phyloP scores from a whole-genome alignment of 2,113 vertebrate species.

The Pelusios castaneus region DNA sequence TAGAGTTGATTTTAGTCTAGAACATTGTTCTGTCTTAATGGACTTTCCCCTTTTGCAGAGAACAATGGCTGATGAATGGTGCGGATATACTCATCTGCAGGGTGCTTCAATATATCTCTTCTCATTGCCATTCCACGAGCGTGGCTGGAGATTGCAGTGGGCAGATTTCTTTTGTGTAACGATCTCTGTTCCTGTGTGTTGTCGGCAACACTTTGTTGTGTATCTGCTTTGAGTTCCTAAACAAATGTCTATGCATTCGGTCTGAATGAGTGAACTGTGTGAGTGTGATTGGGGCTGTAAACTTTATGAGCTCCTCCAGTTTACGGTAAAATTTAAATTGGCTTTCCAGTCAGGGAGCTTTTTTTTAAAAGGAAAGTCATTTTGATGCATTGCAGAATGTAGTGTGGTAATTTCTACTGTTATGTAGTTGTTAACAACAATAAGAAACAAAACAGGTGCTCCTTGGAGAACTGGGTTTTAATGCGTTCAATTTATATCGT shows the following conservation, averaged over 20 bases:
- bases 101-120: neutral
- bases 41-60: neutral
- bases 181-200: neutral
- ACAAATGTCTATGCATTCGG: rapidly evolving
- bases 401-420: constrained; percentile 52
- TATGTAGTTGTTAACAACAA: constrained; percentile 39
- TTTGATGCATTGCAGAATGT: constrained; percentile 39
- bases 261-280: neutral
- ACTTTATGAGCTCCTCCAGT: constrained; percentile 44
- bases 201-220: rapidly evolving
- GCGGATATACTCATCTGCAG: neutral
- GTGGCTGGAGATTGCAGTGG: neutral
- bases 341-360: constrained; percentile 34
- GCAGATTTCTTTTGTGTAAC: neutral
- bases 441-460: constrained; percentile 52
- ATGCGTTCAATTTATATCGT: neutral
- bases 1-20: rapidly evolving
- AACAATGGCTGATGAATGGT: neutral
- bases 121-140: neutral
- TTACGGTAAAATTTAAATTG: constrained; percentile 61
- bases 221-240: rapidly evolving
- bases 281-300: constrained; percentile 27
- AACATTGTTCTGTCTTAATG: neutral
- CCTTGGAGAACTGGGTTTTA: neutral
- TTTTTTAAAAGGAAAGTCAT: constrained; percentile 1